These are phyloP conservation scores for Eupithecia tripunctaria DNA, from an alignment of 2,888 invertebrate genomes.

Conservation along the genomic window DNA sequence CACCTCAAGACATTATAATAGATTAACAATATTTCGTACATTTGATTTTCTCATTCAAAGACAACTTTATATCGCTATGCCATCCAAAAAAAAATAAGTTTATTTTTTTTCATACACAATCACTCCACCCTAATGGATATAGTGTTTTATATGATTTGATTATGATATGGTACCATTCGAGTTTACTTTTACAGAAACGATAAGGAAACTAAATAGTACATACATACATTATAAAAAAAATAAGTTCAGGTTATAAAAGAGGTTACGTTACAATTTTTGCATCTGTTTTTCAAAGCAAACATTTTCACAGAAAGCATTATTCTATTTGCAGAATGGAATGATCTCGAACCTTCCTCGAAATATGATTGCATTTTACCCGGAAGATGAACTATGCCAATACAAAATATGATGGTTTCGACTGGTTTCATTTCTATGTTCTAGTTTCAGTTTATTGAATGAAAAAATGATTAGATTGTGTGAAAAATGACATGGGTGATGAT, in stretches of 20 bases:
- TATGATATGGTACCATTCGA: not conserved
- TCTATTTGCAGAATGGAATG: constrained; percentile 27
- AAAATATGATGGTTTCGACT: not conserved
- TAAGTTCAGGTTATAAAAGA: not conserved
- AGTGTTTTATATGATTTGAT: not conserved
- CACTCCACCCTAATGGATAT: no score
- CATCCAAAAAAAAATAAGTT: no score
- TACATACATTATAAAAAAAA: no score
- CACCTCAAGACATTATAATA: no score
- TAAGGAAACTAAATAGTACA: not conserved
- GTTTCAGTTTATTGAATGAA: not conserved
- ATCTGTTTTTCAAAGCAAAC: constrained; percentile 9
- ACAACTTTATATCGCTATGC: no score
- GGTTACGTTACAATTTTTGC: not conserved
- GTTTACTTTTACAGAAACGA: not conserved
- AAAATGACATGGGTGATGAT: not conserved
- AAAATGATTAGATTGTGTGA: not conserved
- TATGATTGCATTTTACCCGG: constrained; percentile 26
- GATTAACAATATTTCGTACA: no score
- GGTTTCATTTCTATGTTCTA: not conserved
- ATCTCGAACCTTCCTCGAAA: constrained; percentile 24
- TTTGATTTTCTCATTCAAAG: no score
- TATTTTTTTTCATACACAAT: no score
- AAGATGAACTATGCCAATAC: not conserved
- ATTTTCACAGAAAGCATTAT: constrained; percentile 25